Percentiles rank a stretch among this genome's conserved stretches.
Conservation (phyloP, 2,797 vertebrate species). For the Myotis planiceps region DNA sequence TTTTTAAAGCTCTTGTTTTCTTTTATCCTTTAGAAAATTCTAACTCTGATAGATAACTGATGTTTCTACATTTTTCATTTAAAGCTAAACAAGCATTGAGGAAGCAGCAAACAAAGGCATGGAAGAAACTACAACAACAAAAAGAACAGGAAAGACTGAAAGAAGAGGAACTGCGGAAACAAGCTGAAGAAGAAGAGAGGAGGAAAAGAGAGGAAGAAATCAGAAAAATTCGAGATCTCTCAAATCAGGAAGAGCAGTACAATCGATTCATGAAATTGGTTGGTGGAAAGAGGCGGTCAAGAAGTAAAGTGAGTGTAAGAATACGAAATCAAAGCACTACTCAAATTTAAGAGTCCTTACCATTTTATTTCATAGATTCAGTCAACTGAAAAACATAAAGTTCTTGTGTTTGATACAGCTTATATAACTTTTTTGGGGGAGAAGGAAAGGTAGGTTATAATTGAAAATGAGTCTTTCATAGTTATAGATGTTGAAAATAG, state of each 20-base stretch:
- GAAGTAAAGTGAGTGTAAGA: slow-evolving; percentile 89
- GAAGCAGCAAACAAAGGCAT: slow-evolving; percentile 94
- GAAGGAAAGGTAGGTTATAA: background rate
- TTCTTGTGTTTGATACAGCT: background rate
- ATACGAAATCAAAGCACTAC: background rate
- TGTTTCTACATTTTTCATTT: slow-evolving; percentile 70
- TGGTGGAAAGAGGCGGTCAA: slow-evolving; percentile 91
- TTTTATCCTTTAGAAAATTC: slow-evolving; percentile 1
- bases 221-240: slow-evolving; percentile 95
- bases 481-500: slow-evolving; percentile 14
- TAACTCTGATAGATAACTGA: background rate
- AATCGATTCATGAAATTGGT: slow-evolving; percentile 99
- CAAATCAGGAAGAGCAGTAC: slow-evolving; percentile 98
- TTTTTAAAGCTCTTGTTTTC: slow-evolving; percentile 8
- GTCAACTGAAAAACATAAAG: background rate
- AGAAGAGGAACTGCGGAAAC: slow-evolving; percentile 90
- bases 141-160: slow-evolving; percentile 90
- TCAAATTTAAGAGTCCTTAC: slow-evolving; percentile 11
- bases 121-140: slow-evolving; percentile 93
- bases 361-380: slow-evolving; percentile 3
- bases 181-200: slow-evolving; percentile 94
- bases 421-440: background rate
- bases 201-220: slow-evolving; percentile 97
- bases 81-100: slow-evolving; percentile 92
- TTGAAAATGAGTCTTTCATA: background rate